Percentiles rank a stretch among this genome's conserved stretches.
Evolutionary conservation across 1,140 invertebrate genomes (phyloP).

Genomic region (Cyphomyrmex costatus): DNA sequence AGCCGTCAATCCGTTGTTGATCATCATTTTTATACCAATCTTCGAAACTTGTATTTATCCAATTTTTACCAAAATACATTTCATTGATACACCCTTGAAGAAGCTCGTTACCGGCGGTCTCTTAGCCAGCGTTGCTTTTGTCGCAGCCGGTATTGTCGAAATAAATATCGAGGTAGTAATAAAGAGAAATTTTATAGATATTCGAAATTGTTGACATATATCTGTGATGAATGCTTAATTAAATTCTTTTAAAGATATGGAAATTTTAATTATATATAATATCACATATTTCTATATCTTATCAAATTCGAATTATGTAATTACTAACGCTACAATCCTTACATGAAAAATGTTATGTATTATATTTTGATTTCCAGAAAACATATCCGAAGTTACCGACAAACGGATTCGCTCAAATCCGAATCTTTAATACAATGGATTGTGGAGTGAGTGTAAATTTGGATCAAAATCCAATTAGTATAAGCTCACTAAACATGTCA

Average conservation of each 20-base stretch:
- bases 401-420: constrained; percentile 88
- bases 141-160: constrained; percentile 95
- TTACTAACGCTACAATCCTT: too few species aligned
- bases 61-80: constrained; percentile 84
- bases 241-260: neutral
- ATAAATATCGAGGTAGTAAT: constrained; percentile 90
- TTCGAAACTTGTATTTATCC: constrained; percentile 93
- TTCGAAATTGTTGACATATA: neutral
- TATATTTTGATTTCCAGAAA: constrained; percentile 85
- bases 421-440: constrained; percentile 90
- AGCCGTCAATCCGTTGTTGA: constrained; percentile 94
- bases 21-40: constrained; percentile 95
- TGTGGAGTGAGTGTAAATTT: constrained; percentile 81
- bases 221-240: neutral
- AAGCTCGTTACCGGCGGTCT: constrained; percentile 94
- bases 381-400: constrained; percentile 90
- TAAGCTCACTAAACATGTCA: constrained; percentile 70
- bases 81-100: constrained; percentile 90
- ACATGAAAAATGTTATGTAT: neutral
- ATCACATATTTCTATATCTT: neutral
- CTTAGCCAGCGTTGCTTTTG: constrained; percentile 93
- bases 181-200: neutral
- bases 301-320: neutral
- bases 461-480: constrained; percentile 59
- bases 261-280: neutral